Conservation (phyloP, 2,797 vertebrate genomes). For the Chaunax sp. region DNA sequence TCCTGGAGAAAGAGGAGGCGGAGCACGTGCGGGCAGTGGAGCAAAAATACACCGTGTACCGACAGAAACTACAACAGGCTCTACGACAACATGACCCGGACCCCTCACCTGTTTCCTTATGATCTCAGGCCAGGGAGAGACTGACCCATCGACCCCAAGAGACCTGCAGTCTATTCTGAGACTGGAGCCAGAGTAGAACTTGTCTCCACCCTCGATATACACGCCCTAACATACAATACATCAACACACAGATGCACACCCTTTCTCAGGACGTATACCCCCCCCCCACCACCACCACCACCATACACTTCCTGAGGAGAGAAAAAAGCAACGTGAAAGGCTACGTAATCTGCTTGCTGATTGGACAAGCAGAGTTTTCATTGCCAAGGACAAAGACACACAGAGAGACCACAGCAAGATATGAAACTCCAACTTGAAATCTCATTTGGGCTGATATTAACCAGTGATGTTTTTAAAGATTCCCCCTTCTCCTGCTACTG, state of each 20-base stretch:
- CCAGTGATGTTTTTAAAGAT: slow-evolving; percentile 49
- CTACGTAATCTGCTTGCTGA: slow-evolving; percentile 41
- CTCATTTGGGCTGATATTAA: slow-evolving; percentile 43
- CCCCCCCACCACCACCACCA: background rate
- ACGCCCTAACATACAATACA: slow-evolving; percentile 37
- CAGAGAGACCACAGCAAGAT: slow-evolving; percentile 24
- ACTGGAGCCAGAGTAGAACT: slow-evolving; percentile 46
- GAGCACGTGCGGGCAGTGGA: slow-evolving; percentile 91
- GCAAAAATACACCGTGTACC: slow-evolving; percentile 88
- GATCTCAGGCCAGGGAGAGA: slow-evolving; percentile 57
- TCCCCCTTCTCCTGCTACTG: slow-evolving; percentile 47
- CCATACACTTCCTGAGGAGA: slow-evolving; percentile 27
- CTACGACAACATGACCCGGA: slow-evolving; percentile 87
- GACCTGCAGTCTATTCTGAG: slow-evolving; percentile 39
- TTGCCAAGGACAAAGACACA: slow-evolving; percentile 51
- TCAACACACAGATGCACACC: slow-evolving; percentile 38
- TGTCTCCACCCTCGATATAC: slow-evolving; percentile 32
- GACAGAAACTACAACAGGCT: slow-evolving; percentile 87
- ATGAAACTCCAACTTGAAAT: slow-evolving; percentile 34
- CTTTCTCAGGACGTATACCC: slow-evolving; percentile 77
- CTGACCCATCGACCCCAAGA: slow-evolving; percentile 22
- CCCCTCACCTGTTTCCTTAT: slow-evolving; percentile 70
- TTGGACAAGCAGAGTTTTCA: slow-evolving; percentile 39
- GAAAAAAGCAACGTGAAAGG: slow-evolving; percentile 40
- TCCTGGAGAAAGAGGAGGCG: slow-evolving; percentile 92